Conservation (phyloP, 2,797 vertebrate species). For the Micrastur ruficollis region DNA sequence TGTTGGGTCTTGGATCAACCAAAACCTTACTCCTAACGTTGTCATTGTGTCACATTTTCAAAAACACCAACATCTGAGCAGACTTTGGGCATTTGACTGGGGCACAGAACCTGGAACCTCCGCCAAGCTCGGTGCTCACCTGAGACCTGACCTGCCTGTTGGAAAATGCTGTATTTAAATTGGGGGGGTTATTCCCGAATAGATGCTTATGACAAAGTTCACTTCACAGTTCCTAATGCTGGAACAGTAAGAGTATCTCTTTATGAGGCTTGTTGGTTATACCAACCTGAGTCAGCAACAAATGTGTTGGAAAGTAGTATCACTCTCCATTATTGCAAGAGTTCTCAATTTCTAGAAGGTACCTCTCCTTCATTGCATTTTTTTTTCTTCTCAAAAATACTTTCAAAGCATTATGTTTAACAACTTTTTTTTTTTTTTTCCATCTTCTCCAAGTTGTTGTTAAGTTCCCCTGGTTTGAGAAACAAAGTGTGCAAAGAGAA, state of each 20-base stretch:
- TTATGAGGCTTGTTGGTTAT: background rate
- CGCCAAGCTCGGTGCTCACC: background rate
- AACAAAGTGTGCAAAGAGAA: background rate
- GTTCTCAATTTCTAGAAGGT: background rate
- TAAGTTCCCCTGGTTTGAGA: background rate
- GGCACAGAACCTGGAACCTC: background rate
- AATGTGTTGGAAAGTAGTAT: background rate
- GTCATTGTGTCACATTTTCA: background rate
- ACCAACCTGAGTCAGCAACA: background rate
- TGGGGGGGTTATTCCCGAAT: background rate
- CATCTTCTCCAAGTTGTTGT: background rate
- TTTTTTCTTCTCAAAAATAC: background rate
- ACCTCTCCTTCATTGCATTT: background rate
- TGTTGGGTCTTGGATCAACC: background rate
- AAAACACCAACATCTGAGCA: background rate
- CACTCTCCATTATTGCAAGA: background rate
- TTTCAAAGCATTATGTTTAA: background rate
- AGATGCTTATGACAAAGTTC: background rate
- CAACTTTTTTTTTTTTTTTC: background rate
- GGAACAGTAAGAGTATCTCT: background rate
- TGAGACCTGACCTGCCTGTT: background rate
- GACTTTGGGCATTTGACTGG: background rate
- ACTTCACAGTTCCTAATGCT: background rate
- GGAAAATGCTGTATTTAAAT: background rate
- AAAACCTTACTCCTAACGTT: background rate